A percentile compares a stretch with the other conserved stretches of the same genome.
Conservation (phyloP, 2,113 vertebrate species). For the Strix uralensis region DNA sequence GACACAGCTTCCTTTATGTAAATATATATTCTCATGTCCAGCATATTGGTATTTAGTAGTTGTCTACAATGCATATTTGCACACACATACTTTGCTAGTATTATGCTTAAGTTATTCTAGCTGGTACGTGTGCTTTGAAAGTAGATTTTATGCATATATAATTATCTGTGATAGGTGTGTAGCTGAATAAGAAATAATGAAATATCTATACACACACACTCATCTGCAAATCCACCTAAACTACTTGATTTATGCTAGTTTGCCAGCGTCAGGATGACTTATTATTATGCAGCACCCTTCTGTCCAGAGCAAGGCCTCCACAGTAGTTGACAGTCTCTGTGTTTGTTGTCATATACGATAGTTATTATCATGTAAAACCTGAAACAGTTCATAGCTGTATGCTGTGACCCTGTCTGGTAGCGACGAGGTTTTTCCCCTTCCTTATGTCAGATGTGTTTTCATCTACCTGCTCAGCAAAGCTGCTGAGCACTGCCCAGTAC, state of each 20-base stretch:
- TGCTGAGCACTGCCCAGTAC: fast-evolving
- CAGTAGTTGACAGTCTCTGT: not conserved
- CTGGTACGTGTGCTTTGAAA: not conserved
- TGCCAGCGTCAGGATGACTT: not conserved
- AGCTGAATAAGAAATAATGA: not conserved
- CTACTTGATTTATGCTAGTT: not conserved
- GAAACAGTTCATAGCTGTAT: not conserved
- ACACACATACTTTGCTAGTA: not conserved
- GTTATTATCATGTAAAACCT: not conserved
- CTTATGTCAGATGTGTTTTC: not conserved
- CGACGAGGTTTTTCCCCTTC: not conserved
- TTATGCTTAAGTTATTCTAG: not conserved
- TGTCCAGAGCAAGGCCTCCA: not conserved
- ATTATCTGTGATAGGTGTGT: not conserved
- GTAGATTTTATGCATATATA: not conserved
- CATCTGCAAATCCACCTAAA: not conserved
- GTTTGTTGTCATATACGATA: not conserved
- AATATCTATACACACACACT: not conserved
- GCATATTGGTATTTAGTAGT: not conserved
- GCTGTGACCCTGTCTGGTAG: not conserved
- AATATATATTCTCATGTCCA: not conserved
- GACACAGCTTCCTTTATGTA: fast-evolving
- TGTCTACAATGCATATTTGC: not conserved
- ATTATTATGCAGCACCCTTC: not conserved
- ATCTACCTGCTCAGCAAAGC: not conserved